Base-by-base conservation (phyloP, 2,797 vertebrate species). In the Podarcis siculus region DNA sequence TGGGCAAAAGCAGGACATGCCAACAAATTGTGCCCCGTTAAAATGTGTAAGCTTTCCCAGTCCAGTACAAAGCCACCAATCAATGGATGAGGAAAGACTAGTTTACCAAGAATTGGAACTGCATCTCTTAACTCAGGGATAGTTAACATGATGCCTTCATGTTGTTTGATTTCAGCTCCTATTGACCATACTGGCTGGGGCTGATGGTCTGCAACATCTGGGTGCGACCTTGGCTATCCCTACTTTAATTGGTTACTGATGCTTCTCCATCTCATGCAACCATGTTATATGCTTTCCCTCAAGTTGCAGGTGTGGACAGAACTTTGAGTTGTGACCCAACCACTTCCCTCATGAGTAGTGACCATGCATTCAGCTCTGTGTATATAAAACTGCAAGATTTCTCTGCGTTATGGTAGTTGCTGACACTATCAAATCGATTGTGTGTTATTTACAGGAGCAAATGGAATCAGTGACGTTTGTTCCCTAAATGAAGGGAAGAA, bases 401-500 rank as follows among this genome's bases (percentile, higher is more conserved):
- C 12, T 85, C 17, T 66, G 19, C 75, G 45, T 82, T 25, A 25
- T 30, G 42, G 27, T 80, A 80, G n/a, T 49, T 85, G 58, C 55
- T 64, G 35, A 58, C 42, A 12, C 55, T 73, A 72, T 49, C 58
- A 45, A 88, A 81, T 35, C 19, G 25, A 35, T 32, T 89, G 55
- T 89, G 77, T 84, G 39, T 25, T 85, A 61, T 39, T 80, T 66
- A 64, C 27, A 49, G 85, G 71, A 72, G 30, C 30, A 69, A 66
- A 3, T 45, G 30, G 12, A 72, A 10, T 66, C 2, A 3, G 30
- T 66, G 77, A 39, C 30, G 27, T 78, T 82, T 84, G 23, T 71
- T 80, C 10, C 15, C 42, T 35, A 27, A 25, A 13, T 25, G 19
- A 45, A 39, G 35, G 69, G 21, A 30, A 80, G 37, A 58, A 79